phyloP scores from a whole-genome alignment of 1,140 invertebrate genomes.

The Chrysoperla carnea region DNA sequence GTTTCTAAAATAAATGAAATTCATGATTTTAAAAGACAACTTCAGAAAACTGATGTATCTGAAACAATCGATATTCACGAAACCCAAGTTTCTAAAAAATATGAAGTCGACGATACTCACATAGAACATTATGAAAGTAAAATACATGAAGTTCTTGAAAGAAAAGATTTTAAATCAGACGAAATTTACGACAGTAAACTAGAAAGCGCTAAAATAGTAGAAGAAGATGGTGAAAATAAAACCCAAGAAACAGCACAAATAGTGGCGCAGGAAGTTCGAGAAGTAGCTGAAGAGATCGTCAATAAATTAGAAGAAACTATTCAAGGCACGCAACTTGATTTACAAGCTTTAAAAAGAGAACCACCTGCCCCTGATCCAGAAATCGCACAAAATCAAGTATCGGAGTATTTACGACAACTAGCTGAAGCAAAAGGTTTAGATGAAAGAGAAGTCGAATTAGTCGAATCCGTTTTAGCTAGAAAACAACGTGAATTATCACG shows the following conservation, averaged over 20 bases:
- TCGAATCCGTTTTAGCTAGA: slow-evolving; percentile 28
- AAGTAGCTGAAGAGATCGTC: slow-evolving; percentile 28
- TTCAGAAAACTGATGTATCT: not conserved
- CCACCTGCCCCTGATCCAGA: slow-evolving; percentile 7
- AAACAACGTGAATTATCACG: slow-evolving; percentile 25
- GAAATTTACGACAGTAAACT: slow-evolving; percentile 25
- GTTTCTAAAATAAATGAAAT: no score
- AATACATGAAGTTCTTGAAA: not conserved
- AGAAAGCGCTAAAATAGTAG: slow-evolving; percentile 32
- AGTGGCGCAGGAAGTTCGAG: slow-evolving; percentile 31
- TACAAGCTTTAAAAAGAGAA: slow-evolving; percentile 2
- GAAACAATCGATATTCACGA: not conserved
- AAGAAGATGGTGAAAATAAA: slow-evolving; percentile 27
- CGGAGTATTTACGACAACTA: slow-evolving; percentile 25
- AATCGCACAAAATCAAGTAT: slow-evolving; percentile 19
- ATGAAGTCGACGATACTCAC: no score
- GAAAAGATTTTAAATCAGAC: not conserved
- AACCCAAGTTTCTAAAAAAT: no score
- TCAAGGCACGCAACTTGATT: slow-evolving; percentile 17
- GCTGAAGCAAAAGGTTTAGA: slow-evolving; percentile 24
- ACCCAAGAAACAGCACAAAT: slow-evolving; percentile 30
- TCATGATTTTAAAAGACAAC: no score
- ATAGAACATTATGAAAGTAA: no score
- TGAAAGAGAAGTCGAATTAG: slow-evolving; percentile 24
- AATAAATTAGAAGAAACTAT: slow-evolving; percentile 33